Evolutionary conservation across 2,113 vertebrate species (phyloP).

Genomic region (Oryzias curvinotus): DNA sequence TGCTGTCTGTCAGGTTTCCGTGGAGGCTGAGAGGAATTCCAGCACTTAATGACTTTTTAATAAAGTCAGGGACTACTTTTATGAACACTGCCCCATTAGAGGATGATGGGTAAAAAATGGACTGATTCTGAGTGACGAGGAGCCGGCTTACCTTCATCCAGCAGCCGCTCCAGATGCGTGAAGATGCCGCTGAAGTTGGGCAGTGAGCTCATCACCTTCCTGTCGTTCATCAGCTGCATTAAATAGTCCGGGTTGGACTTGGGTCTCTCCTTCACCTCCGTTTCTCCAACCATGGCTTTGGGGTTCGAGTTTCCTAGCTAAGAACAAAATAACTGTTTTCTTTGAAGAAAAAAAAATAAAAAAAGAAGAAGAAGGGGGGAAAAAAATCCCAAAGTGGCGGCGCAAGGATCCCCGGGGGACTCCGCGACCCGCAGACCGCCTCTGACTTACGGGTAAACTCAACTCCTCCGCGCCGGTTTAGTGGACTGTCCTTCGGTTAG

Average conservation of each 20-base stretch:
- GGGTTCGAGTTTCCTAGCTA: slow-evolving; percentile 15
- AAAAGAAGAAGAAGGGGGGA: background rate
- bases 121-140: background rate
- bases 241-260: slow-evolving; percentile 97
- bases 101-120: background rate
- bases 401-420: slow-evolving; percentile 42
- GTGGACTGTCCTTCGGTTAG: slow-evolving; percentile 32
- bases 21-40: slow-evolving; percentile 23
- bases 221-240: slow-evolving; percentile 99
- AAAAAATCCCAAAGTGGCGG: slow-evolving; percentile 26
- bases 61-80: slow-evolving; percentile 8
- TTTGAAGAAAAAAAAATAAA: background rate
- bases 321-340: background rate
- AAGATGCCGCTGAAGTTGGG: slow-evolving; percentile 99
- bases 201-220: slow-evolving; percentile 97
- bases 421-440: slow-evolving; percentile 45
- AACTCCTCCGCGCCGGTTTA: slow-evolving; percentile 25
- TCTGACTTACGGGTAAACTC: slow-evolving; percentile 7
- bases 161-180: slow-evolving; percentile 94
- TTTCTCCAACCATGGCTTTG: slow-evolving; percentile 92
- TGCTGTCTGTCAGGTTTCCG: slow-evolving; percentile 32
- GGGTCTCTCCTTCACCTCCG: slow-evolving; percentile 96
- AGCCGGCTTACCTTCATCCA: slow-evolving; percentile 88
- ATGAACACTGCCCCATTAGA: background rate
- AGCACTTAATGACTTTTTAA: slow-evolving; percentile 12